phyloP scores from a whole-genome alignment of 2,797 vertebrate genomes.

The Myotis findleyi region DNA sequence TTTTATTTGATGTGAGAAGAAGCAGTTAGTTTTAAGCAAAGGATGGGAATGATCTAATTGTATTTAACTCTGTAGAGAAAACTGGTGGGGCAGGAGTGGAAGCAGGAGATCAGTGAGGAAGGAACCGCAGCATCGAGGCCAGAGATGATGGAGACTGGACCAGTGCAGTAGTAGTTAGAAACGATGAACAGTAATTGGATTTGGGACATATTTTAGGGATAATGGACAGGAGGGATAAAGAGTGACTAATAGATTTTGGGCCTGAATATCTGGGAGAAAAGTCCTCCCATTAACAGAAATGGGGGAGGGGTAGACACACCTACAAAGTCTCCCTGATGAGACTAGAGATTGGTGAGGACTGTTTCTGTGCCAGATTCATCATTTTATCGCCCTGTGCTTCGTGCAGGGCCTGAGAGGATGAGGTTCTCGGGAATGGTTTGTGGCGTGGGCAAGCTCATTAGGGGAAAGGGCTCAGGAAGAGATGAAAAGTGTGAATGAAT shows the following conservation, averaged over 20 bases:
- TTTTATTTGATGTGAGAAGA: background rate
- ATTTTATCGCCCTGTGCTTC: background rate
- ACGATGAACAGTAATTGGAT: rapidly evolving
- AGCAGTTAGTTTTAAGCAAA: background rate
- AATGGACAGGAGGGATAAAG: no score
- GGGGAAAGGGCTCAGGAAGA: background rate
- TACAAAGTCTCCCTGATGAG: background rate
- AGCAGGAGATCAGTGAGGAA: background rate
- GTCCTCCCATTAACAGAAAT: background rate
- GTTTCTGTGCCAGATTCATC: background rate
- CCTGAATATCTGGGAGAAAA: background rate
- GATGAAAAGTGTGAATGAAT: background rate
- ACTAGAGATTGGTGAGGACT: background rate
- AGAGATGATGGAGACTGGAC: background rate
- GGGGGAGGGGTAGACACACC: rapidly evolving
- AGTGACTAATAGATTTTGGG: background rate
- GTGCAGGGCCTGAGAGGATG: background rate
- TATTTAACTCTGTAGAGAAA: background rate
- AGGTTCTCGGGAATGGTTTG: background rate
- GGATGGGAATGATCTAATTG: background rate
- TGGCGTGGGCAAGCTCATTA: rapidly evolving
- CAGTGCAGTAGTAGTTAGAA: background rate
- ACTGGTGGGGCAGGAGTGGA: background rate
- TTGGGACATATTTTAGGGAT: background rate
- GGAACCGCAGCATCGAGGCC: rapidly evolving